Evolutionary conservation across 2,888 invertebrate genomes (phyloP), one percentile per base, ranked within the genome.

Genomic region (Cosmorhoe ocellata): DNA sequence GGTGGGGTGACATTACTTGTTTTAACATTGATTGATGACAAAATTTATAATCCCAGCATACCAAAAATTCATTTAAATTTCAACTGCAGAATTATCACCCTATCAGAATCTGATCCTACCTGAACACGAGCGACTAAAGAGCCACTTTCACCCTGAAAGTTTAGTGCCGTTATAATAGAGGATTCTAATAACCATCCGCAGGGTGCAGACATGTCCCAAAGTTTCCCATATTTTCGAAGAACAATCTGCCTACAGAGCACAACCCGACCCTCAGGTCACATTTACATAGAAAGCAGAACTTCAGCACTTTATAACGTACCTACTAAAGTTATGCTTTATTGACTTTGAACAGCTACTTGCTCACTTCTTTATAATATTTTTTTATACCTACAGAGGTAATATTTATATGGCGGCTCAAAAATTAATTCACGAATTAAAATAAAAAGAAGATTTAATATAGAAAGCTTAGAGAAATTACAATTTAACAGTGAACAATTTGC

Each of bases 161-260:
- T 61, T 52, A 60, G 54, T 53, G 44, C 39, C 31, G 33, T 33
- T 46, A 42, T 55, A 53, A 51, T 50, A 56, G 52, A 43, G 49
- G 50, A 50, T 43, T 46, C 49, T 52, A 37, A 52, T 52, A 52
- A 49, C 45, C 46, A 37, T 49, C 49, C 31, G 28, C 34, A 30
- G 47, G 39, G 41, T 47, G 47, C 49, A 33, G 51, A 56, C 58
- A 56, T 58, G 41, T 58, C 58, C 61, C 58, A 56, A 51, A 54
- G 58, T 57, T 61, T 63, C 61, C 64, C 66, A 63, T 66, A 60
- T 64, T 71, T 67, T 55, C 60, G 57, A 63, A 58, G 63, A 67
- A 63, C 59, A 59, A 56, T 58, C 67, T 62, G 48, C 66, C 63
- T 66, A 62, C 61, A 62, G 58, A 61, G 59, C 60, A 53, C 41